Conservation (phyloP, 2,113 vertebrate species). For the Drymodes brunneopygia region DNA sequence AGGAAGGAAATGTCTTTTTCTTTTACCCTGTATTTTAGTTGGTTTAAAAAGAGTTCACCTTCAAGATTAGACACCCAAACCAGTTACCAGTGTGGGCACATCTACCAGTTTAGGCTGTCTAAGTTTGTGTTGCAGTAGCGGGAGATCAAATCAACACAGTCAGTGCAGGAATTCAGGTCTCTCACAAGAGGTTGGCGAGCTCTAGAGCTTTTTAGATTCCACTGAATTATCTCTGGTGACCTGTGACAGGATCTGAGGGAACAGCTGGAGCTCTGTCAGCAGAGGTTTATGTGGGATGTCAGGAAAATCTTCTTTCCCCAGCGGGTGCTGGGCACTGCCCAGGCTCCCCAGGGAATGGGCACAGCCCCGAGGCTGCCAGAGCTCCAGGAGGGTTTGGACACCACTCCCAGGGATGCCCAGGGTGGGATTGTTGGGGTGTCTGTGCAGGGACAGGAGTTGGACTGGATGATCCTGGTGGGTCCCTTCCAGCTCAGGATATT, state of each 20-base stretch:
- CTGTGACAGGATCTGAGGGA: not conserved
- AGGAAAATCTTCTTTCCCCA: not conserved
- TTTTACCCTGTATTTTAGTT: not conserved
- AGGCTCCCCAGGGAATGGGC: not conserved
- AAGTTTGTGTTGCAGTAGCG: accelerated
- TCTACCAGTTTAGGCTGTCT: not conserved
- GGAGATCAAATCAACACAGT: not conserved
- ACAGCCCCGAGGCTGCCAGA: accelerated
- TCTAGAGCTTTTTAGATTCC: not conserved
- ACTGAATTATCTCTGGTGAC: not conserved
- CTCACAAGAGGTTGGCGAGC: not conserved
- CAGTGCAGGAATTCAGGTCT: not conserved
- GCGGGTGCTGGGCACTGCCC: not conserved
- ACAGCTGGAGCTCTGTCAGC: accelerated
- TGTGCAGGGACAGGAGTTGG: accelerated
- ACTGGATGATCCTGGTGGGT: accelerated
- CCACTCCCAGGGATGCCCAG: accelerated
- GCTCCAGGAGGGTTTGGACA: not conserved
- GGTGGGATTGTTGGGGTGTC: not conserved
- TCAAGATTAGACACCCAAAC: not conserved
- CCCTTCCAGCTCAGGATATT: not conserved
- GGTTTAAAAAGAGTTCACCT: not conserved
- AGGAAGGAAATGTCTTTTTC: not conserved
- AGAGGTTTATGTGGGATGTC: accelerated
- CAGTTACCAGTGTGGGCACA: accelerated